Base-by-base conservation (phyloP, 2,888 invertebrate genomes). In the Andrena minutula region DNA sequence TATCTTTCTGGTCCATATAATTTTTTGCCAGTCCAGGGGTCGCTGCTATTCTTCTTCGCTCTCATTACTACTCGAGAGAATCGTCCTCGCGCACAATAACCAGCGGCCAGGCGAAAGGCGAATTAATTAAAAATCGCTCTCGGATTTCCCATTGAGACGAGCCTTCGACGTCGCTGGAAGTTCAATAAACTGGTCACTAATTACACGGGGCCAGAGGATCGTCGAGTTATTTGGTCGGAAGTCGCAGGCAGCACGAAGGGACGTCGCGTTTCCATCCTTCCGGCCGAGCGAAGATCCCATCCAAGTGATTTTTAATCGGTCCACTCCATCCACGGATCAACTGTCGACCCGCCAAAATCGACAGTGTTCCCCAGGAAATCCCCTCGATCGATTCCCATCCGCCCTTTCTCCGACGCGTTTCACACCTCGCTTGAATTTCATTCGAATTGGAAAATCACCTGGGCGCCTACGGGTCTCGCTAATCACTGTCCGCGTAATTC, bases 171-270 rank as follows among this genome's bases (percentile, higher is more conserved):
- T 30, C n/a, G 64, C 35, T 35, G 53, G 32, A 26, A 47, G 41
- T 32, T 66, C 76, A n/a, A 80, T 74, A 63, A 72, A 80, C 82
- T 87, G 87, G 83, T 88, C 85, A 83, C 84, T 90, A 89, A 90
- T 90, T 87, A 86, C 86, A 72, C 74, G 51, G 58, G 61, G 71
- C 74, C 72, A 49, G 84, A 74, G 72, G 82, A 88, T 89, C 84
- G 88, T 75, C 83, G 86, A 90, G 88, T 91, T 89, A 89, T 88
- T 90, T 88, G 86, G 85, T 85, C 89, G 86, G 86, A 87, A 88
- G 85, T 87, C 73, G 74, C 63, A 60, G 64, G 70, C 41, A 23
- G 76, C 66, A 61, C 30, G 51, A 66, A 61, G 56, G 47, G 69
- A 64, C 58, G 69, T 63, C 75, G 70, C 76, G 65, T 75, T 79